Percentiles rank a stretch among this genome's conserved stretches.
Evolutionary conservation across 2,113 vertebrate species (phyloP).

Genomic region (Rhabdornis inornatus): DNA sequence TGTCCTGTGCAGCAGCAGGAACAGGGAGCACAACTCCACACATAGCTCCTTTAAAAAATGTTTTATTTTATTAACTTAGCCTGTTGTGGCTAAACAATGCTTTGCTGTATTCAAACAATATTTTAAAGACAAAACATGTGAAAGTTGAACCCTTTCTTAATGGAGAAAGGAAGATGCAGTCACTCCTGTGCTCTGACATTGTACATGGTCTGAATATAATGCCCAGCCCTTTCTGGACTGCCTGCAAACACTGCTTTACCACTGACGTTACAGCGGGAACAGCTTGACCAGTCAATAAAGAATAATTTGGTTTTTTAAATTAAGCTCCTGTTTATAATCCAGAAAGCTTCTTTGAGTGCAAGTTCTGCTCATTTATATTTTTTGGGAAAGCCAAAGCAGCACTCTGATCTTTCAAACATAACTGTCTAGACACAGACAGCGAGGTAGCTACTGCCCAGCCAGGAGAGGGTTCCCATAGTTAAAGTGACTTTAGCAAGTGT

Average conservation of each 20-base stretch:
- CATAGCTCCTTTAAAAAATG: not conserved
- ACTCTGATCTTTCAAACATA: not conserved
- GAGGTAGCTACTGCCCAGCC: not conserved
- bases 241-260: not conserved
- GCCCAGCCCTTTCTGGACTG: not conserved
- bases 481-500: not conserved
- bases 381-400: constrained; percentile 22
- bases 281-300: not conserved
- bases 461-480: not conserved
- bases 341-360: not conserved
- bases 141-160: not conserved
- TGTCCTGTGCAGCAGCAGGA: rapidly evolving
- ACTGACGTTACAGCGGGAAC: not conserved
- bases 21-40: not conserved
- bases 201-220: not conserved
- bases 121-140: not conserved
- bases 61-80: constrained; percentile 16
- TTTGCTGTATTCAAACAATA: not conserved
- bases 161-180: not conserved
- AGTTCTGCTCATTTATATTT: not conserved
- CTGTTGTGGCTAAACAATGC: not conserved
- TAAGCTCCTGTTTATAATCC: not conserved
- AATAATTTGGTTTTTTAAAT: not conserved
- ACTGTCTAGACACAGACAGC: rapidly evolving
- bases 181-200: not conserved